A percentile compares a stretch with the other conserved stretches of the same genome.
Conservation (phyloP, 2,888 invertebrate species). For the Ormyrus pomaceus region DNA sequence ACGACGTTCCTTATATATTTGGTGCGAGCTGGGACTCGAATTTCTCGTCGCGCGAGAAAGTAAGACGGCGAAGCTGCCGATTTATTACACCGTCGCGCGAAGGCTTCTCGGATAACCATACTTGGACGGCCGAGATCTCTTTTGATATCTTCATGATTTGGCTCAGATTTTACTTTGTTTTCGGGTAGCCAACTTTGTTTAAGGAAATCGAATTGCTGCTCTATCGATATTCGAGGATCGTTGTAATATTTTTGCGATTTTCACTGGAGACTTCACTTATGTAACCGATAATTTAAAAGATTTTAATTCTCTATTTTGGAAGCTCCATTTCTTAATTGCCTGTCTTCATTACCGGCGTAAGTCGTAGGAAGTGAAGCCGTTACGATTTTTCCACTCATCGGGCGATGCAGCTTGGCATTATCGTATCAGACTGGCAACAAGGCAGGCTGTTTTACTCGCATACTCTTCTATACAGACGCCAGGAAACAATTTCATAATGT, state of each 20-base stretch:
- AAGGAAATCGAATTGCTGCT: too few species aligned
- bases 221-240: too few species aligned
- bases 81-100: conserved; percentile 23
- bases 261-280: too few species aligned
- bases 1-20: conserved; percentile 9
- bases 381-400: not conserved
- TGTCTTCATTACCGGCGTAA: too few species aligned
- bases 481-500: conserved; percentile 36
- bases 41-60: conserved; percentile 30
- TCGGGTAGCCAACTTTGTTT: too few species aligned
- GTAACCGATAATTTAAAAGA: too few species aligned
- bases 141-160: conserved; percentile 13
- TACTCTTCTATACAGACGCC: not conserved
- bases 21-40: conserved; percentile 5
- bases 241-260: too few species aligned
- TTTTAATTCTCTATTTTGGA: too few species aligned
- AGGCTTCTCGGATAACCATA: conserved; percentile 17
- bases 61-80: not conserved
- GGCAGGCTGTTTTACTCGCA: not conserved
- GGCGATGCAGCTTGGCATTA: not conserved
- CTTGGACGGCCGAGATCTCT: conserved; percentile 6
- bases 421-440: not conserved
- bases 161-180: not conserved
- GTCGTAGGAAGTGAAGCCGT: not conserved
- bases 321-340: too few species aligned